Base-by-base conservation (phyloP, 2,888 invertebrate genomes). In the Machimus rusticus region DNA sequence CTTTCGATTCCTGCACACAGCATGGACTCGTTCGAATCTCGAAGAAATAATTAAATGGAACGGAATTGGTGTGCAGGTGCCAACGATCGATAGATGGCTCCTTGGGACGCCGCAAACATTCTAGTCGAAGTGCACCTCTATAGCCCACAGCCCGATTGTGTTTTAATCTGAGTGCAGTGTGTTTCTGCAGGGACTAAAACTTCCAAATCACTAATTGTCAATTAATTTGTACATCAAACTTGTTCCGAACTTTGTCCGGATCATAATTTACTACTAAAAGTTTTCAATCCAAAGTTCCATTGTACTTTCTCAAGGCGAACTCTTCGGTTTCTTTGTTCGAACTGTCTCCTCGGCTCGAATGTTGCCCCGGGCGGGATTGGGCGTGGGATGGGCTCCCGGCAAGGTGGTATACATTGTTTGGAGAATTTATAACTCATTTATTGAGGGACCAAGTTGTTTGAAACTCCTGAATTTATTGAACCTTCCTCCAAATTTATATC, bases 161-260 rank as follows among this genome's bases (percentile, higher is more conserved):
- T 66, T 66, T 66, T 66, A 66, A 66, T 66, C 66, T 66, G 28
- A 12, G 66, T 23, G 66, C 66, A 66, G 66, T 34, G 34, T 76
- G 76, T 76, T 34, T 76, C 51, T 79, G 23, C 79, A 51, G 19
- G 39, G 66, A 28, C 28, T 23, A 28, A 23, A 79, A 51, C 82
- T 82, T 82, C 66, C 82, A 82, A 82, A 82, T 82, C 57, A 57
- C 82, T 82, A 82, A 82, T 82, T 82, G 82, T 82, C 82, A 82
- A 82, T 82, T 82, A 82, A 82, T 82, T 82, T 82, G 82, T 82
- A 82, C 82, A 82, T 82, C 82, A 82, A 82, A 82, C 82, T 82
- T 82, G 82, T 57, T 57, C 66, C 66, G 39, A 82, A 82, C 82
- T 82, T 82, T 82, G 66, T 66, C 82, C 34, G 82, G 82, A 82